Conservation (phyloP, 2,113 vertebrate genomes). For the Nothobranchius kuhntae region DNA sequence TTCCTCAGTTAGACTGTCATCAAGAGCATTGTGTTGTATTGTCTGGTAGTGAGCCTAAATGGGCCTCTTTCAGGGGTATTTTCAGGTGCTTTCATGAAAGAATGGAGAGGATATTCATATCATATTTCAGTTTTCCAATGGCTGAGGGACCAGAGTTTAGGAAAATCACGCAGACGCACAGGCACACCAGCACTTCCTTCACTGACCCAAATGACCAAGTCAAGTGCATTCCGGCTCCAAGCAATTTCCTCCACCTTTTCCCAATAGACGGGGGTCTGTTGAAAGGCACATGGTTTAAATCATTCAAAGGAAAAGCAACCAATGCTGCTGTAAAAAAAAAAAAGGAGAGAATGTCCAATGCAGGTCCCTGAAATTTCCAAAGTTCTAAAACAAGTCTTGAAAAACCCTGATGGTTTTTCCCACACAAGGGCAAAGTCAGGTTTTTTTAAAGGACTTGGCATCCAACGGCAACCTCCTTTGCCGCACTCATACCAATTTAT, state of each 20-base stretch:
- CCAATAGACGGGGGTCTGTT: conserved; percentile 68
- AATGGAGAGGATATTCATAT: conserved; percentile 76
- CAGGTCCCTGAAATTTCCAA: not conserved
- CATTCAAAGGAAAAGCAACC: conserved; percentile 37
- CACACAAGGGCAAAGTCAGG: conserved; percentile 4
- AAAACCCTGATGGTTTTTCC: conserved; percentile 21
- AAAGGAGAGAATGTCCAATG: conserved; percentile 6
- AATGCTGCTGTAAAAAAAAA: conserved; percentile 16
- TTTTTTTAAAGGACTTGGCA: conserved; percentile 26
- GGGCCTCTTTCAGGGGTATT: conserved; percentile 63
- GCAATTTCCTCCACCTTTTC: conserved; percentile 66
- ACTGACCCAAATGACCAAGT: conserved; percentile 63
- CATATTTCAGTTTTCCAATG: conserved; percentile 72
- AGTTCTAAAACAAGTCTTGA: not conserved
- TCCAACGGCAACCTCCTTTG: conserved; percentile 34
- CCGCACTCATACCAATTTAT: conserved; percentile 54
- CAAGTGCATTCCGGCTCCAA: conserved; percentile 69
- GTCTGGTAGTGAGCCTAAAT: conserved; percentile 59
- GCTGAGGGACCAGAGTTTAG: conserved; percentile 54
- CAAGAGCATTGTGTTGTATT: conserved; percentile 64
- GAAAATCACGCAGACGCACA: conserved; percentile 26
- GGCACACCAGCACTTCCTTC: conserved; percentile 60
- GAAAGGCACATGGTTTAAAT: conserved; percentile 61
- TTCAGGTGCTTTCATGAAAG: conserved; percentile 70
- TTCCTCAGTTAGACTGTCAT: conserved; percentile 73